phyloP scores from a whole-genome alignment of 2,797 vertebrate species.

The Acanthurus lineatus region DNA sequence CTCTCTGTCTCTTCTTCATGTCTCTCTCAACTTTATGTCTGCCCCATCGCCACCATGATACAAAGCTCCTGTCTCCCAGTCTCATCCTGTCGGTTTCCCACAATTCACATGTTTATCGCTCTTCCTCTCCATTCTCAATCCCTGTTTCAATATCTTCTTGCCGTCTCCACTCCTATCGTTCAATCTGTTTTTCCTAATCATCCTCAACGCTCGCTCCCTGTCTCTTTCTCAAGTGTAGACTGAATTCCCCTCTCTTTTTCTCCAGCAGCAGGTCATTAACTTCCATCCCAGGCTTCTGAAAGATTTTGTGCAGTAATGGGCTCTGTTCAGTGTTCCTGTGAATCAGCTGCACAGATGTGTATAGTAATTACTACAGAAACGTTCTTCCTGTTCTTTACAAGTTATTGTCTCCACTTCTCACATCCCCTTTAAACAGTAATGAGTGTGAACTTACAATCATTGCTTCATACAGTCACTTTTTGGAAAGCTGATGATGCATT shows the following conservation, averaged over 20 bases:
- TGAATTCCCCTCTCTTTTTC: slow-evolving; percentile 31
- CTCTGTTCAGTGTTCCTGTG: slow-evolving; percentile 52
- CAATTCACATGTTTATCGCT: slow-evolving; percentile 42
- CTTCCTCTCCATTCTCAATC: slow-evolving; percentile 14
- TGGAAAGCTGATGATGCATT: slow-evolving; percentile 3
- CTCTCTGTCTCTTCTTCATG: slow-evolving; percentile 6
- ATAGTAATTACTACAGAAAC: slow-evolving; percentile 70
- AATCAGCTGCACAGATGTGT: slow-evolving; percentile 63
- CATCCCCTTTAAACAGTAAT: slow-evolving; percentile 31
- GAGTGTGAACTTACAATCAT: slow-evolving; percentile 5
- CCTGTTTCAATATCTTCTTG: slow-evolving; percentile 39
- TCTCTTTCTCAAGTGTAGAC: slow-evolving; percentile 41
- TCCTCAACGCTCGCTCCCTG: slow-evolving; percentile 53
- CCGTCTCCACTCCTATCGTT: slow-evolving; percentile 60
- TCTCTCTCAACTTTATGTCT: slow-evolving; percentile 24
- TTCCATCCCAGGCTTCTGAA: slow-evolving; percentile 62
- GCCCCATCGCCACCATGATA: slow-evolving; percentile 6
- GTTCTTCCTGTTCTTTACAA: slow-evolving; percentile 35
- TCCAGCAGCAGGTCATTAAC: slow-evolving; percentile 69
- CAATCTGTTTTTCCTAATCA: slow-evolving; percentile 63
- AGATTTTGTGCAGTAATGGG: slow-evolving; percentile 63
- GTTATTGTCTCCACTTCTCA: slow-evolving; percentile 19
- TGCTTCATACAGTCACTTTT: slow-evolving; percentile 17
- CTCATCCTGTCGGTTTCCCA: slow-evolving; percentile 25
- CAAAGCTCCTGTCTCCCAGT: slow-evolving; percentile 8